Percentiles rank a stretch among this genome's conserved stretches.
Evolutionary conservation across 2,888 invertebrate genomes (phyloP).

Genomic region (Carabus problematicus): DNA sequence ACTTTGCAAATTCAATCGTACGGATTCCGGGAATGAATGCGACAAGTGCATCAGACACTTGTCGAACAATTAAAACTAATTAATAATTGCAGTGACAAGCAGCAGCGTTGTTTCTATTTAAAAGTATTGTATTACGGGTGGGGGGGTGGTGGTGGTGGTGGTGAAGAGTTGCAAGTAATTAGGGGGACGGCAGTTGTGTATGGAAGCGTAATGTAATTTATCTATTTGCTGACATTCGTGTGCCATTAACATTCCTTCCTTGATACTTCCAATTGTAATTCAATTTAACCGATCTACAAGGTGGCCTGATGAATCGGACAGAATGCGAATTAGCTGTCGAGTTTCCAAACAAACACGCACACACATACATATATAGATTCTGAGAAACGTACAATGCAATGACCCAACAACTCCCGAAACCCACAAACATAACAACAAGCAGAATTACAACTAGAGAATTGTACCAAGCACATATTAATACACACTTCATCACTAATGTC

Average conservation of each 20-base stretch:
- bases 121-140: too few species aligned
- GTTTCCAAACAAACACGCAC: neutral
- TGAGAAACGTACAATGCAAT: too few species aligned
- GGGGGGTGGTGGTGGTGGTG: neutral
- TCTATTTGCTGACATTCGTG: conserved; percentile 31
- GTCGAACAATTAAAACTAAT: conserved; percentile 29
- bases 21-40: too few species aligned
- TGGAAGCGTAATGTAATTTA: conserved; percentile 34
- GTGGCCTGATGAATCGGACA: conserved; percentile 32
- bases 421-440: too few species aligned
- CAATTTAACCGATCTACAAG: conserved; percentile 35
- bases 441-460: too few species aligned
- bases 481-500: too few species aligned
- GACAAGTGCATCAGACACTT: conserved; percentile 12
- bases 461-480: too few species aligned
- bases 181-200: conserved; percentile 28
- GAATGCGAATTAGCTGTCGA: conserved; percentile 30
- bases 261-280: conserved; percentile 31
- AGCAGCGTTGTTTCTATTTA: conserved; percentile 6
- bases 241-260: conserved; percentile 32
- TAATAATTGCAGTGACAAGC: conserved; percentile 14
- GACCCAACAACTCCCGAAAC: too few species aligned
- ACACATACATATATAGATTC: too few species aligned
- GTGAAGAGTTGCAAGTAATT: conserved; percentile 18
- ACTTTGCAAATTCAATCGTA: too few species aligned